A percentile compares a stretch with the other conserved stretches of the same genome.
Evolutionary conservation across 1,140 invertebrate genomes (phyloP).

Genomic region (Dendrolimus punctatus): DNA sequence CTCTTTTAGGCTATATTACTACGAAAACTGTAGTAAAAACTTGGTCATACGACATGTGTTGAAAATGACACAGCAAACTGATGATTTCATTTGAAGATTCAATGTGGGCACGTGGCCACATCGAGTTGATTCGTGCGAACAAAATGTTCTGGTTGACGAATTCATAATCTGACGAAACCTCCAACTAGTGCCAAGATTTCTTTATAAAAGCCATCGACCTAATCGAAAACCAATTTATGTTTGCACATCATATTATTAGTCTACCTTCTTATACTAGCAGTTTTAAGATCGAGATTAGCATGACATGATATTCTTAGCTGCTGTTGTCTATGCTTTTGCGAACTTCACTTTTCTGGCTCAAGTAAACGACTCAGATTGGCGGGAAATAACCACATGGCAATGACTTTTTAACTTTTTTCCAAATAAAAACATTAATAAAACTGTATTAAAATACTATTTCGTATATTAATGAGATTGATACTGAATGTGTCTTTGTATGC

Average conservation of each 20-base stretch:
- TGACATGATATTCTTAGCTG: conserved; percentile 7
- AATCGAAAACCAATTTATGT: conserved; percentile 22
- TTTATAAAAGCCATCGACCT: conserved; percentile 61
- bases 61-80: conserved; percentile 1
- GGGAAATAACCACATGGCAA: conserved; percentile 30
- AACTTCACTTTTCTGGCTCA: conserved; percentile 35
- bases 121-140: conserved; percentile 7
- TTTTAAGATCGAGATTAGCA: conserved; percentile 18
- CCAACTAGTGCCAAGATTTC: conserved; percentile 59
- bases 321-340: conserved; percentile 10
- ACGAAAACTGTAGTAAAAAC: too few species aligned
- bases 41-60: too few species aligned
- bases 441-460: too few species aligned
- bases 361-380: conserved; percentile 28
- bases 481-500: too few species aligned
- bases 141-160: conserved; percentile 46
- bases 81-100: neutral
- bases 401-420: neutral
- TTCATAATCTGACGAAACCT: conserved; percentile 60
- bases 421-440: too few species aligned
- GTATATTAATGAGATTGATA: too few species aligned
- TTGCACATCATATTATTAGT: conserved; percentile 3
- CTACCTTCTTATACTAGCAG: conserved; percentile 7
- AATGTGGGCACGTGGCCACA: conserved; percentile 13
- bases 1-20: too few species aligned